phyloP scores from a whole-genome alignment of 2,888 invertebrate species.

The Endotricha flammealis region DNA sequence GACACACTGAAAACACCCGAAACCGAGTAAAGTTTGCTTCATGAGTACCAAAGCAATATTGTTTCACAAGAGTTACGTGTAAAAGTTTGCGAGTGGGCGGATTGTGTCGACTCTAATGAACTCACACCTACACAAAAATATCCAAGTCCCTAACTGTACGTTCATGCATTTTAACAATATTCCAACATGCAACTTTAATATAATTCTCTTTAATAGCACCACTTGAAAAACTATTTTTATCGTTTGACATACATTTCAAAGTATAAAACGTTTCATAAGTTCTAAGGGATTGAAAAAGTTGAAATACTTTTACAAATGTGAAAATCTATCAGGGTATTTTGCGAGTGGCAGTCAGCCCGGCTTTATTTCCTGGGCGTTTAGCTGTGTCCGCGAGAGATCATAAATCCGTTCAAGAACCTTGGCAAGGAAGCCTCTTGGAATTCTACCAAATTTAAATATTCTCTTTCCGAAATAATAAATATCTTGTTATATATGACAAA shows the following conservation, averaged over 20 bases:
- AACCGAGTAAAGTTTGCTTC: too few species aligned
- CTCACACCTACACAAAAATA: not conserved
- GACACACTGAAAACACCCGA: too few species aligned
- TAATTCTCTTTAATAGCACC: not conserved
- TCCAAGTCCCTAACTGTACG: not conserved
- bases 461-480: conserved; percentile 54
- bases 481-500: conserved; percentile 14
- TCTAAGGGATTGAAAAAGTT: conserved; percentile 1
- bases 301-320: conserved; percentile 18
- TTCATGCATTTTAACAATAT: not conserved
- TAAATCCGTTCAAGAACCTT: conserved; percentile 57
- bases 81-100: not conserved
- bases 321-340: conserved; percentile 28
- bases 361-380: conserved; percentile 33
- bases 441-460: conserved; percentile 66
- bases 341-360: conserved; percentile 25
- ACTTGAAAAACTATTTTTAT: not conserved
- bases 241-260: not conserved
- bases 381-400: conserved; percentile 36
- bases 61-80: not conserved
- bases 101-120: not conserved
- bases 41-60: too few species aligned
- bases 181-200: not conserved
- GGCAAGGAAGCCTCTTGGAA: conserved; percentile 59
- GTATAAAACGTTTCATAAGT: not conserved